Base-by-base conservation (phyloP, 2,888 invertebrate genomes). In the Philereme transversata region DNA sequence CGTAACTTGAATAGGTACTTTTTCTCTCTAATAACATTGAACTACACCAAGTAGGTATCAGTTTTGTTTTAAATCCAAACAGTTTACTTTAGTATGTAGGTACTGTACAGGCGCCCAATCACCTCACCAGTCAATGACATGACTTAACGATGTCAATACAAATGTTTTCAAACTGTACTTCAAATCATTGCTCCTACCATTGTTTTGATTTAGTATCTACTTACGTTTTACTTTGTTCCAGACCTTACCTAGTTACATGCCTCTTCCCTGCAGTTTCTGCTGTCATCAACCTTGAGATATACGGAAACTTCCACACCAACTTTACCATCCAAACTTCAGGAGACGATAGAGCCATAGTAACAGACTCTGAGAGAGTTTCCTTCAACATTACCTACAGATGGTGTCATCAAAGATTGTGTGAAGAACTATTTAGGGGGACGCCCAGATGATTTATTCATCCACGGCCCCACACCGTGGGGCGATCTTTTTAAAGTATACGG, bases 401-500 rank as follows among this genome's bases (percentile, higher is more conserved):
- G 9, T 5, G 22, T 45, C 4, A 47, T 67, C 36, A 67, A 65
- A 34, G 49, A 62, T 7, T 65, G 65, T 40, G 47, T 67, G 4
- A 57, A 49, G 4, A 35, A 35, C 5, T 67, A 60, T 45, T 9
- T 67, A n/a, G 67, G 67, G 0, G 46, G 56, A 1, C 40, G 47
- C 0, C 67, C 67, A 4, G 51, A 60, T 8, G 65, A 65, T 9
- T 58, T 46, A 0, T 67, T 48, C 10, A 33, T 73, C 8, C 58
- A 60, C 5, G 63, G 68, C 10, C 73, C 75, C 0, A 78, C 76
- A 0, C 76, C 76, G 0, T 76, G 76, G 75, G 69, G 69, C 0
- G 71, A 76, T 53, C 48, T 78, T 4, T 77, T 73, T 50, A 59
- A 54, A 9, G 57, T 47, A 2, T 72, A 72, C 57, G 69, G 69